These are phyloP conservation scores for Epizoanthus fatuus DNA, from an alignment of 92 coral and sea anemone genomes.

Conservation along the genomic window DNA sequence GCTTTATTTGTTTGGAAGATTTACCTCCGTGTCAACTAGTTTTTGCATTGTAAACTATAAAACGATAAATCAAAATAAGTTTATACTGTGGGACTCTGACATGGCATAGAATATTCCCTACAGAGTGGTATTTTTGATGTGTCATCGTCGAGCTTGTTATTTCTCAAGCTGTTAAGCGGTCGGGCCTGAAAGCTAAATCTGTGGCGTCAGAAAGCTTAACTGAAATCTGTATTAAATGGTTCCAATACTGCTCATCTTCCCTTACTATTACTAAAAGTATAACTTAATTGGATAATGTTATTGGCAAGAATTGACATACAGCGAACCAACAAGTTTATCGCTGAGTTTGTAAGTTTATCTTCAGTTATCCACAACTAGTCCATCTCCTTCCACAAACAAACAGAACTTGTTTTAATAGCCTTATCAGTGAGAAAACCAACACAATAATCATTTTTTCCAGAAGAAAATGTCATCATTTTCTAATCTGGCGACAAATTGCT, in stretches of 20 bases:
- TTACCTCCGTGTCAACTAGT: not conserved
- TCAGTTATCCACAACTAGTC: not conserved
- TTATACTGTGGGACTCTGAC: not conserved
- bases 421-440: constrained; percentile 36
- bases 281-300: not conserved
- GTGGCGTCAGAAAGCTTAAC: not conserved
- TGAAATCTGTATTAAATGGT: not conserved
- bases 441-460: constrained; percentile 9
- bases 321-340: not conserved
- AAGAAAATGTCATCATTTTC: constrained; percentile 28
- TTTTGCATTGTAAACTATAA: not conserved
- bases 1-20: no score
- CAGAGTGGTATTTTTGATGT: constrained; percentile 3
- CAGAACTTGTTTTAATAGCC: constrained; percentile 21
- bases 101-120: not conserved
- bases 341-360: not conserved
- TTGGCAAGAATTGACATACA: not conserved
- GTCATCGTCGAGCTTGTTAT: not conserved
- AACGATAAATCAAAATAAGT: constrained; percentile 11
- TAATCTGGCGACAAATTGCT: constrained; percentile 16
- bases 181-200: not conserved
- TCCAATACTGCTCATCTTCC: not conserved
- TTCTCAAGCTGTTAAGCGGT: constrained; percentile 2
- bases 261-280: not conserved
- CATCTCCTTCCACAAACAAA: constrained; percentile 1